Percentiles rank a stretch among this genome's conserved stretches.
Evolutionary conservation across 1,140 invertebrate species (phyloP).

Genomic region (Notospermus geniculatus): DNA sequence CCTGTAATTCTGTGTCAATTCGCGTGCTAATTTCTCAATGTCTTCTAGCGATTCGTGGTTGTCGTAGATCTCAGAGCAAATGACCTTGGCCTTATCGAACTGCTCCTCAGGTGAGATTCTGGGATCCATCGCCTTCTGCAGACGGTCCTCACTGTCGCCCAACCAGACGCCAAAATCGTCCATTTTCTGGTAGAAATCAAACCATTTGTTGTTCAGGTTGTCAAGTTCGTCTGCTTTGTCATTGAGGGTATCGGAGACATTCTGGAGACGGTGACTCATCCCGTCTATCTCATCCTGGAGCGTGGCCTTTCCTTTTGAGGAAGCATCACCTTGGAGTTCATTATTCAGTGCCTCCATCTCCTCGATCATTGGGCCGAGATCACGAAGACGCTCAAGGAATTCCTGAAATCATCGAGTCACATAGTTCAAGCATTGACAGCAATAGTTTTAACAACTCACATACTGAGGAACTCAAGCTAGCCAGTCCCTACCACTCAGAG

Average conservation of each 20-base stretch:
- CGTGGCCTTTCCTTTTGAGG: constrained; percentile 69
- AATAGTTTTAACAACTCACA: no score
- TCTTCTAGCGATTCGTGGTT: constrained; percentile 71
- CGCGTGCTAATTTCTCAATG: constrained; percentile 73
- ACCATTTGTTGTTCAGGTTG: constrained; percentile 78
- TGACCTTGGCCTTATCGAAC: constrained; percentile 45
- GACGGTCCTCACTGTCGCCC: constrained; percentile 67
- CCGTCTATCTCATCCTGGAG: constrained; percentile 77
- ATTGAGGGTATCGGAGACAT: constrained; percentile 71
- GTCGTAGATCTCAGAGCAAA: constrained; percentile 55
- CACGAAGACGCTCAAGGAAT: not conserved
- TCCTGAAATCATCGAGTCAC: no score
- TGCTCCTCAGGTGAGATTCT: constrained; percentile 45
- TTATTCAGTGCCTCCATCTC: constrained; percentile 69
- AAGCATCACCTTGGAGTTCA: constrained; percentile 68
- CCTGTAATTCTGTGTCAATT: constrained; percentile 62
- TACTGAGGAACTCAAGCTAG: no score
- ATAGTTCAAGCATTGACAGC: no score
- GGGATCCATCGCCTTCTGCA: constrained; percentile 60
- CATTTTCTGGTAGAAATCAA: constrained; percentile 64
- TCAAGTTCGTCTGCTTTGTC: constrained; percentile 77
- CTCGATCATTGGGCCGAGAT: constrained; percentile 3
- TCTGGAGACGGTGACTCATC: constrained; percentile 73
- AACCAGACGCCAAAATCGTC: constrained; percentile 60
- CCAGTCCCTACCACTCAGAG: no score